phyloP scores from a whole-genome alignment of 2,113 vertebrate species.

The Barnardius zonarius region DNA sequence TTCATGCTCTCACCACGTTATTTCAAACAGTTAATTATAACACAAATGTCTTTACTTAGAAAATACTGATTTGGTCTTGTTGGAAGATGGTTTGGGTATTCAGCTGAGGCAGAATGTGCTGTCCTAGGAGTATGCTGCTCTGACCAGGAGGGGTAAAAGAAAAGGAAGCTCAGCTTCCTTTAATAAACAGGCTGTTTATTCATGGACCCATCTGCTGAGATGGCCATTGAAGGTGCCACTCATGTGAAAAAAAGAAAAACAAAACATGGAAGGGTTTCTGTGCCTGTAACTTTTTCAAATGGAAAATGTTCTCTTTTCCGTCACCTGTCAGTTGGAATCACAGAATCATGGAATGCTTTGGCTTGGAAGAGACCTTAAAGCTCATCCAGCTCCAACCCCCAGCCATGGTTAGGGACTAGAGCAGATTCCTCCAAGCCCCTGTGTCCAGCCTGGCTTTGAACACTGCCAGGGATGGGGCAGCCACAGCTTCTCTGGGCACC shows the following conservation, averaged over 20 bases:
- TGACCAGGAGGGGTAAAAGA: not conserved
- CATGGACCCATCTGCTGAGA: not conserved
- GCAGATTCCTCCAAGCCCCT: not conserved
- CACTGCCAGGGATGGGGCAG: too few relatives aligned
- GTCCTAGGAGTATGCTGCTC: not conserved
- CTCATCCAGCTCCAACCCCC: not conserved
- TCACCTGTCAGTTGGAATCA: not conserved
- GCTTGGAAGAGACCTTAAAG: not conserved
- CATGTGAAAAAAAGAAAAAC: not conserved
- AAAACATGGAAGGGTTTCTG: not conserved
- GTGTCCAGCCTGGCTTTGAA: not conserved
- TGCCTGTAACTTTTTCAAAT: not conserved
- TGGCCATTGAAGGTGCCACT: not conserved
- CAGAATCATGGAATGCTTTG: not conserved
- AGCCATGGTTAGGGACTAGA: accelerated
- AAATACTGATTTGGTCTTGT: not conserved
- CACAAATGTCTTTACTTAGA: not conserved
- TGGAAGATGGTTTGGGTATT: not conserved
- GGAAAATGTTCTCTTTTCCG: not conserved
- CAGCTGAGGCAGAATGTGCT: not conserved
- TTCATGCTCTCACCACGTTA: accelerated
- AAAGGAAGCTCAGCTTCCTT: not conserved
- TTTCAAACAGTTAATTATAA: not conserved
- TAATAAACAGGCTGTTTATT: not conserved
- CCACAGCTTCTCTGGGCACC: too few relatives aligned